Evolutionary conservation across 2,888 invertebrate species (phyloP), one percentile per base, ranked within the genome.

Genomic region (Dysmachus trigonus): DNA sequence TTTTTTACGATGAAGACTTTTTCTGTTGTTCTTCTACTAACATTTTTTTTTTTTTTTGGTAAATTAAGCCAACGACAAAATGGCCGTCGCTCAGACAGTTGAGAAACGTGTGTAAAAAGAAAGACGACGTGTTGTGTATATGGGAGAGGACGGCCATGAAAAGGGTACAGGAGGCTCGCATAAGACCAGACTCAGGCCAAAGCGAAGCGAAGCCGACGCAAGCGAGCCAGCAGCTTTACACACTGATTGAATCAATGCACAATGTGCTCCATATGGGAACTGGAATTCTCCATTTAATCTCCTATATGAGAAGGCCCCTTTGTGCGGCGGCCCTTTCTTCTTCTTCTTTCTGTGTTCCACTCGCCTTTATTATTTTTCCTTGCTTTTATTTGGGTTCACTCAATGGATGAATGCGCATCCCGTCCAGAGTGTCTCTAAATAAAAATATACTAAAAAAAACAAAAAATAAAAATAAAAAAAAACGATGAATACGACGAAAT

Each of bases 361-460:
- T 81, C 81, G 81, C 53, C 53, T 81, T 81, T 81, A 62, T 81
- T 79, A 79, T 79, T 79, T 62, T 47, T 62, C 27, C 31, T 18
- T 62, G 30, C 81, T 53, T 81, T 81, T 81, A 81, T 81, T 51
- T 81, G 53, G 53, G 31, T 18, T 62, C 81, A 81, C 33, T 81
- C 81, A 81, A 81, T 53, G 81, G 81, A 81, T 81, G 81, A 81
- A 81, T 81, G 81, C 81, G 81, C 81, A 53, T 62, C 81, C 53
- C 53, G 81, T 81, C 81, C 81, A 33, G 47, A 81, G 81, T 31
- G 47, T 51, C 73, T 53, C 53, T 62, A 62, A 62, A 62, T 62
- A 62, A 62, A 62, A 62, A 62, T 62, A 62, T 62, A 62, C 22
- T 22, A 62, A 62, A 27, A 62, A n/a, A n/a, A n/a, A n/a, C n/a